These are phyloP conservation scores for Exephanes ischioxanthus DNA, from an alignment of 2,888 invertebrate genomes.

Conservation along the genomic window DNA sequence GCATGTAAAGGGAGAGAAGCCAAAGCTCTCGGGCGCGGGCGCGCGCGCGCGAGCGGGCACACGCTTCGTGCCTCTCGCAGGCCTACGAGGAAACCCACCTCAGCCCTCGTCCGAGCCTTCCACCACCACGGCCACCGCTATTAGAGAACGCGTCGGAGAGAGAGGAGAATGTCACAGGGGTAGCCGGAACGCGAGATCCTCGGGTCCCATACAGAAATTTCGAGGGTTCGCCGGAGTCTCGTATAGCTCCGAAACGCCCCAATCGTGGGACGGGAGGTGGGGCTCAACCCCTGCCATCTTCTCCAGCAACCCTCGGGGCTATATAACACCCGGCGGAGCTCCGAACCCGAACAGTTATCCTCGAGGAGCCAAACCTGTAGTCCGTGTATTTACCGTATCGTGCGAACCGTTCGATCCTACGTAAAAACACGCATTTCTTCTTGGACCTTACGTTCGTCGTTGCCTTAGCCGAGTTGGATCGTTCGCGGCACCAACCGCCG, in stretches of 20 bases:
- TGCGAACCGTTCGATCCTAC: neutral
- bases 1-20: neutral
- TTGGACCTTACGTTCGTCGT: neutral
- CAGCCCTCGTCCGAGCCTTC: conserved; percentile 65
- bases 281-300: conserved; percentile 35
- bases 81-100: conserved; percentile 71
- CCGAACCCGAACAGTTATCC: conserved; percentile 39
- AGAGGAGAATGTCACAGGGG: conserved; percentile 5
- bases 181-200: neutral
- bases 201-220: conserved; percentile 38
- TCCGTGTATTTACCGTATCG: conserved; percentile 3
- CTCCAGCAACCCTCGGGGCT: conserved; percentile 14
- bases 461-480: neutral
- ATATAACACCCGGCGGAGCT: conserved; percentile 46
- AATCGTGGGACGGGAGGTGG: conserved; percentile 75
- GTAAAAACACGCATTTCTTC: neutral
- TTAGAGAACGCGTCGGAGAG: neutral
- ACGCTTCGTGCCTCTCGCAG: conserved; percentile 61
- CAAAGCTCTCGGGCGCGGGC: conserved; percentile 6
- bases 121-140: conserved; percentile 35
- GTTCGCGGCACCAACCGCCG: neutral
- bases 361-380: conserved; percentile 41
- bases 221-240: conserved; percentile 43
- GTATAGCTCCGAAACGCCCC: conserved; percentile 73
- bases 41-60: conserved; percentile 31